These are phyloP conservation scores for Aptenodytes patagonicus DNA, from an alignment of 2,113 vertebrate genomes.

Conservation along the genomic window DNA sequence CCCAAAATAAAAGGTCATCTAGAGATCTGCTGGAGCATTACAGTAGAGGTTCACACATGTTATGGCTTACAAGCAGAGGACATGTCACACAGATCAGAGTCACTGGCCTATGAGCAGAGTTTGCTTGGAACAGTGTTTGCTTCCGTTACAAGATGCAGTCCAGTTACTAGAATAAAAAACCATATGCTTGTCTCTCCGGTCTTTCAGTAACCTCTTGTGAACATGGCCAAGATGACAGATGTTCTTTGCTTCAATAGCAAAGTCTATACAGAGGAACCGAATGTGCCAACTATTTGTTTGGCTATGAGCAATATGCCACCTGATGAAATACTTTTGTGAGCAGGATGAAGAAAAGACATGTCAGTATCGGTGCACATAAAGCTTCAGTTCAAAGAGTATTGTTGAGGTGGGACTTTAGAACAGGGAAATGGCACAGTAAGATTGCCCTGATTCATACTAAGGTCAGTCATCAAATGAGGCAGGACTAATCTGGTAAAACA, in stretches of 20 bases:
- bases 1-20: not conserved
- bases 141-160: not conserved
- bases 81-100: not conserved
- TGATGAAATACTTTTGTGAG: not conserved
- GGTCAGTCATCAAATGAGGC: not conserved
- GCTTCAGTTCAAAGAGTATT: not conserved
- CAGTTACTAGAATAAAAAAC: not conserved
- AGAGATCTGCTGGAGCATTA: not conserved
- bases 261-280: not conserved
- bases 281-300: conserved; percentile 4
- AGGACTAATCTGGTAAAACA: not conserved
- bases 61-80: not conserved
- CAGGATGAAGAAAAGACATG: not conserved
- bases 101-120: not conserved
- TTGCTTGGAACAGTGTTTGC: not conserved
- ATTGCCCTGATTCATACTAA: not conserved
- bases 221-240: not conserved
- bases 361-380: not conserved
- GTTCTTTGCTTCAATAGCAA: conserved; percentile 20
- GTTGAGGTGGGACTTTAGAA: not conserved
- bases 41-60: not conserved
- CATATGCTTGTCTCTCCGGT: not conserved
- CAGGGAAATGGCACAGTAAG: not conserved
- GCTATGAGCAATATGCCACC: not conserved
- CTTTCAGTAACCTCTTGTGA: not conserved